A percentile compares a stretch with the other conserved stretches of the same genome.
These are phyloP conservation scores for Drosophila meridiana DNA, from an alignment of 2,888 invertebrate species.

Conservation along the genomic window DNA sequence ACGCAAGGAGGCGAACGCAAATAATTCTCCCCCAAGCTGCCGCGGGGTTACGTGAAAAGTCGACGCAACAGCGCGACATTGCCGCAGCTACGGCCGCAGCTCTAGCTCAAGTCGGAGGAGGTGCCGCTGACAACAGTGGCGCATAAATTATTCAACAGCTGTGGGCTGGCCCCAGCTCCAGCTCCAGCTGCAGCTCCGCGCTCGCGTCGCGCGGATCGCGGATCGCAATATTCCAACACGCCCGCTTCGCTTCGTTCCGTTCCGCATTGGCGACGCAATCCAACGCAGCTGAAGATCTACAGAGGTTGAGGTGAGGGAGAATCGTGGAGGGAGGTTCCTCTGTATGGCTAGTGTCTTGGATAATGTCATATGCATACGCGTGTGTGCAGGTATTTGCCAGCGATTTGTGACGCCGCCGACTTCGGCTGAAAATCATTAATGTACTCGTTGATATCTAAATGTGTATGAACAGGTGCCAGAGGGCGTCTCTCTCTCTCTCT, in stretches of 20 bases:
- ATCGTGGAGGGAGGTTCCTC: neutral
- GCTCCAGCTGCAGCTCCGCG: neutral
- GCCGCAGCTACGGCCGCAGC: slow-evolving; percentile 24
- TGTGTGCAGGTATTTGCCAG: slow-evolving; percentile 60
- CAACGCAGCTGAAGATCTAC: slow-evolving; percentile 49
- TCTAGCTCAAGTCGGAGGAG: slow-evolving; percentile 42
- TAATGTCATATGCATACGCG: slow-evolving; percentile 72
- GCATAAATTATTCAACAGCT: slow-evolving; percentile 76
- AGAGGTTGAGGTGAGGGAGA: slow-evolving; percentile 2
- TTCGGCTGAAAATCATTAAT: slow-evolving; percentile 62
- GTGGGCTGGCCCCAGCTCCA: slow-evolving; percentile 34
- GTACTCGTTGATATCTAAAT: slow-evolving; percentile 51
- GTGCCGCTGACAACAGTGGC: slow-evolving; percentile 68
- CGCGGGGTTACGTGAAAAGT: slow-evolving; percentile 33
- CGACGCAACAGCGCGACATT: slow-evolving; percentile 43
- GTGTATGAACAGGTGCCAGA: slow-evolving; percentile 65
- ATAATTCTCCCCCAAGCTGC: slow-evolving; percentile 59
- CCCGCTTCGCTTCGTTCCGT: slow-evolving; percentile 36
- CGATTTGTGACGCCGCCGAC: slow-evolving; percentile 61
- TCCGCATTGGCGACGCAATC: slow-evolving; percentile 75
- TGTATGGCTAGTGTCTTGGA: slow-evolving; percentile 40
- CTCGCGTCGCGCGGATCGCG: neutral
- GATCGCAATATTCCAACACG: slow-evolving; percentile 26
- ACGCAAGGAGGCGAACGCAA: slow-evolving; percentile 77
- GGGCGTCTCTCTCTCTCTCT: slow-evolving; percentile 45